Base-by-base conservation (phyloP, 2,113 vertebrate genomes). In the Ancistrus triradiatus region DNA sequence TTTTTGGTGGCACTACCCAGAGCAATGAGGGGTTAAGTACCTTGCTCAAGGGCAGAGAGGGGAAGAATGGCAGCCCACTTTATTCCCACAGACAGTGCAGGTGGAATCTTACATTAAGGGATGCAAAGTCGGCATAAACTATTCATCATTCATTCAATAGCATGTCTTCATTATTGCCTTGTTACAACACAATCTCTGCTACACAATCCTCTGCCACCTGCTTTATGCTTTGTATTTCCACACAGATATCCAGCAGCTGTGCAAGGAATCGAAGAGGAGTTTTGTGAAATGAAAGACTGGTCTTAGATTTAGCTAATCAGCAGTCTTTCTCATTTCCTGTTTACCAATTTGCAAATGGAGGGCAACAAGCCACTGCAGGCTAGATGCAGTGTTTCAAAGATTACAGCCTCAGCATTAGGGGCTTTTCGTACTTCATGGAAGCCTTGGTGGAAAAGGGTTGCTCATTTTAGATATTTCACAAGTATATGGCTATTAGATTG, bases 231-330 rank as follows among this genome's bases (percentile, higher is more conserved):
- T 55, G 6, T 14, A 15, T 46, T 46, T n/a, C n/a, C 40, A 46
- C 50, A 25, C 25, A 25, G 50, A 56, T 65, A 40, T 53, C 63
- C 18, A 18, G 51, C 51, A 65, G 51, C 63, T 56, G 28, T 56
- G n/a, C n/a, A 7, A 17, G 24, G 31, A 24, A 44, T 22, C 15
- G 8, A 31, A n/a, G 37, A 44, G 21, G 19, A 48, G 24, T 33
- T 33, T 47, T 31, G 21, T 11, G 28, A 60, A 6, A 47, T 42
- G 35, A 28, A 51, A 24, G 37, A 17, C 8, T n/a, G 15, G 18
- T 21, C 4, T 9, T n/a, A 17, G n/a, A n/a, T 31, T 55, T 25
- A 47, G 44, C 63, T 37, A 46, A 65, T 24, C 51, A 55, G n/a
- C n/a, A n/a, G n/a, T n/a, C n/a, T n/a, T n/a, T 15, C 14, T 25